Evolutionary conservation across 2,797 vertebrate genomes (phyloP).

Genomic region (Nasua narica): DNA sequence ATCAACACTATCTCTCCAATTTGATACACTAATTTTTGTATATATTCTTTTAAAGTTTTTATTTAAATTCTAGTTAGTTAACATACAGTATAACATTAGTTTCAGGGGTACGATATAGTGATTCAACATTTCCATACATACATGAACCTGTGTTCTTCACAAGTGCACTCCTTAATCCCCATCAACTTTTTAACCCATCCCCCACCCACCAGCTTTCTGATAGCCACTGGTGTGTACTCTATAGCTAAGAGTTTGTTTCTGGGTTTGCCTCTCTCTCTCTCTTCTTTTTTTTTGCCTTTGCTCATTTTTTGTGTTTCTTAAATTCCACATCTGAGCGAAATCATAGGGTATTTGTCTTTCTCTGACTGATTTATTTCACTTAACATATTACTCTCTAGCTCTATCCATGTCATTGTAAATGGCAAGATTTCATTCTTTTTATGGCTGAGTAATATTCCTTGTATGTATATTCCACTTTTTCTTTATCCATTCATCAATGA

Average conservation of each 20-base stretch:
- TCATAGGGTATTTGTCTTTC: background rate
- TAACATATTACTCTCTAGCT: background rate
- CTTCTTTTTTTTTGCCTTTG: background rate
- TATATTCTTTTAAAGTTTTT: background rate
- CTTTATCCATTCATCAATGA: background rate
- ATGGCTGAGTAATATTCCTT: background rate
- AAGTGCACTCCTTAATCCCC: background rate
- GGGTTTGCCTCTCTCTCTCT: background rate
- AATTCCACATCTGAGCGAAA: background rate
- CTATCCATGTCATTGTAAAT: background rate
- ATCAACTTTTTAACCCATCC: background rate
- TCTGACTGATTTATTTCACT: background rate
- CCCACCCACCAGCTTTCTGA: background rate
- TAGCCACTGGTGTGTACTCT: background rate
- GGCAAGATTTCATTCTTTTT: background rate
- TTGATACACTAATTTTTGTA: background rate
- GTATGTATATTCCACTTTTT: background rate
- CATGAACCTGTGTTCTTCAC: background rate
- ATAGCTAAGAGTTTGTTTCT: background rate
- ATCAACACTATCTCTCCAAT: background rate
- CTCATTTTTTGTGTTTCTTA: background rate
- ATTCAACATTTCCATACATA: background rate
- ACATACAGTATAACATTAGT: background rate
- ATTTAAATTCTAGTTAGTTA: background rate
- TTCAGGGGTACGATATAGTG: background rate